Evolutionary conservation across 2,797 vertebrate genomes (phyloP).

Genomic region (Pelobates cultripes): DNA sequence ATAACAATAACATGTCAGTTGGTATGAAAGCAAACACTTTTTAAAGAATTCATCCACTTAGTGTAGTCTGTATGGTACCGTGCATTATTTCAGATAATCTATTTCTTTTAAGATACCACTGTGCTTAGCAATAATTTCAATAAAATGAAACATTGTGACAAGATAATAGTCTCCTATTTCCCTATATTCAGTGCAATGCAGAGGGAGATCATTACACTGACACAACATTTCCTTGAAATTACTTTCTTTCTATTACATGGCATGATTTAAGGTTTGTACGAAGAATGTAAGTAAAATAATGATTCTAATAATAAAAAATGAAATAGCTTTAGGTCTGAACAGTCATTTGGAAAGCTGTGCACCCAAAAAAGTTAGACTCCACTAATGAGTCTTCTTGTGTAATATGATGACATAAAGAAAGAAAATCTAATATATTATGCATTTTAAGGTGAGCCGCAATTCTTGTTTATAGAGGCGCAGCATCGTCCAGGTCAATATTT

Average conservation of each 20-base stretch:
- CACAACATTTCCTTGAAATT: conserved; percentile 54
- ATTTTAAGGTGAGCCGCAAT: conserved; percentile 20
- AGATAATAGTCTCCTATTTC: conserved; percentile 55
- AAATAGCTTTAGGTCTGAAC: conserved; percentile 32
- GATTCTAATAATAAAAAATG: conserved; percentile 51
- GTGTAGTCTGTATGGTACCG: conserved; percentile 21
- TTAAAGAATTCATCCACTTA: conserved; percentile 32
- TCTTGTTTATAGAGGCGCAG: conserved; percentile 16
- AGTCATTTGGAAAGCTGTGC: conserved; percentile 45
- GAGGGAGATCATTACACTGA: conserved; percentile 52
- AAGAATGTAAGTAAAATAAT: conserved; percentile 54
- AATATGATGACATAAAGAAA: conserved; percentile 28
- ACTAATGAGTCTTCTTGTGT: conserved; percentile 43
- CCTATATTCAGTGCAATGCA: conserved; percentile 47
- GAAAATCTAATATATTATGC: too few species aligned
- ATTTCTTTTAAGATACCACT: conserved; percentile 38
- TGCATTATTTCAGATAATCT: conserved; percentile 46
- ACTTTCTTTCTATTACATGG: conserved; percentile 49
- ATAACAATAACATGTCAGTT: conserved; percentile 30
- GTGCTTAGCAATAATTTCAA: conserved; percentile 44
- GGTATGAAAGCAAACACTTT: conserved; percentile 25
- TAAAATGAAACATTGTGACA: conserved; percentile 56
- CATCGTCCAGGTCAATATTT: conserved; percentile 10
- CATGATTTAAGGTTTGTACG: conserved; percentile 50
- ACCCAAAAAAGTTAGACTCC: conserved; percentile 34